Evolutionary conservation across 1,140 invertebrate genomes (phyloP), one percentile per base, ranked within the genome.

Genomic region (Hirudo medicinalis): DNA sequence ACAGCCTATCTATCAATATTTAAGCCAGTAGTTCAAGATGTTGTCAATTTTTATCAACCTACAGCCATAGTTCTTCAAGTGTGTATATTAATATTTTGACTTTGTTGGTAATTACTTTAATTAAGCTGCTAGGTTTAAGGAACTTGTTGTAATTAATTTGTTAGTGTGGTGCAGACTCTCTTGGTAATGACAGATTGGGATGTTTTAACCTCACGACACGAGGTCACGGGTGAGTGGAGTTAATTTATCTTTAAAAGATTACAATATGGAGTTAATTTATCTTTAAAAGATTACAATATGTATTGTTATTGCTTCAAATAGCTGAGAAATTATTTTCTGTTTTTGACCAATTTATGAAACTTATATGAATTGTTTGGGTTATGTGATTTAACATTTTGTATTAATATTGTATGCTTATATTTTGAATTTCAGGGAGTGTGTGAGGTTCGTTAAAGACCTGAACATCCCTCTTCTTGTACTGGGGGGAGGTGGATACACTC

Each of bases 31-130:
- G 94, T 99, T 73, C 88, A 83, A 71, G 87, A 89, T 77, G 94
- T 99, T 0, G 96, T 99, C 88, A 91, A 99, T 77, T 96, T 91
- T 79, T 99, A 94, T 80, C 88, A 90, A 75, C 97, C 97, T 0
- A 94, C 92, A 0, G 94, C 92, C 22, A 97, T 99, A 79, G 94
- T 99, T 0, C 82, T 99, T 2, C 94, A 74, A 70, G 73, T 74
- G 15, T 49, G 93, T 54, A 5, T 70, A 43, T 40, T 25, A 20
- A 49, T 40, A 11, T 13, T 53, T 70, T 20, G 25, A 11, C 40
- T 70, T 70, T 54, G n/a, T 13, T 20, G 19, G 0, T 4, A 25
- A 63, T 63, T 63, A 11, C 11, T 63, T 63, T n/a, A n/a, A n/a
- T n/a, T n/a, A n/a, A n/a, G n/a, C n/a, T 63, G 29, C 29, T 11